Conservation (phyloP, 2,113 vertebrate genomes). For the Tyto alba region DNA sequence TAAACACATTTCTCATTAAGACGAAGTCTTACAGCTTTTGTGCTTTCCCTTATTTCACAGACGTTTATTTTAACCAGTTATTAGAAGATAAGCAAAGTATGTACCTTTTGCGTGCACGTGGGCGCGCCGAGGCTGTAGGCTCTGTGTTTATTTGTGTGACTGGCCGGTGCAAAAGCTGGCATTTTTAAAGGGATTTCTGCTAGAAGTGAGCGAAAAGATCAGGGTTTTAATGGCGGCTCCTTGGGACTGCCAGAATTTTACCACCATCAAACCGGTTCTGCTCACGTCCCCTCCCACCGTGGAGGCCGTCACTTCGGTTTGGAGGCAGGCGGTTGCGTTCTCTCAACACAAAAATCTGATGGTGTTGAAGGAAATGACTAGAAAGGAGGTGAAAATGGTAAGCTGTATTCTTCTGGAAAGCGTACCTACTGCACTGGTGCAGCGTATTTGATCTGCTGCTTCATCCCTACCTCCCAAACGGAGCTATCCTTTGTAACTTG, state of each 20-base stretch:
- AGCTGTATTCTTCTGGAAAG: too few relatives aligned
- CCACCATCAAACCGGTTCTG: neutral
- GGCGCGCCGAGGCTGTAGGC: rapidly evolving
- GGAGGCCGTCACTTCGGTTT: rapidly evolving
- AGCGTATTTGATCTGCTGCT: neutral
- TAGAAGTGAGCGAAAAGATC: neutral
- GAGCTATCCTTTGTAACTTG: neutral
- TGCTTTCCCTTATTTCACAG: neutral
- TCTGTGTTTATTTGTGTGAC: too few relatives aligned
- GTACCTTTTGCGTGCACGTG: rapidly evolving
- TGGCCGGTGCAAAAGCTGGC: too few relatives aligned
- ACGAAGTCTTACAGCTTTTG: neutral
- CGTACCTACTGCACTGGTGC: rapidly evolving
- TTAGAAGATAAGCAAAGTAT: too few relatives aligned
- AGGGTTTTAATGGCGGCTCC: neutral
- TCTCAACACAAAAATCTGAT: neutral
- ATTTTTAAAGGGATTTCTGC: neutral
- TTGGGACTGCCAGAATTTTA: neutral
- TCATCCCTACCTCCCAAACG: too few relatives aligned
- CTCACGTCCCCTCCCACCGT: neutral
- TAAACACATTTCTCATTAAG: neutral
- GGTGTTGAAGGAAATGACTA: neutral
- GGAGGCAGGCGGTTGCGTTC: rapidly evolving
- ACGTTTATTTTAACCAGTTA: neutral
- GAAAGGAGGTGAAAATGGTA: neutral